Evolutionary conservation across 2,113 vertebrate species (phyloP).

Genomic region (Coryphaenoides rupestris): DNA sequence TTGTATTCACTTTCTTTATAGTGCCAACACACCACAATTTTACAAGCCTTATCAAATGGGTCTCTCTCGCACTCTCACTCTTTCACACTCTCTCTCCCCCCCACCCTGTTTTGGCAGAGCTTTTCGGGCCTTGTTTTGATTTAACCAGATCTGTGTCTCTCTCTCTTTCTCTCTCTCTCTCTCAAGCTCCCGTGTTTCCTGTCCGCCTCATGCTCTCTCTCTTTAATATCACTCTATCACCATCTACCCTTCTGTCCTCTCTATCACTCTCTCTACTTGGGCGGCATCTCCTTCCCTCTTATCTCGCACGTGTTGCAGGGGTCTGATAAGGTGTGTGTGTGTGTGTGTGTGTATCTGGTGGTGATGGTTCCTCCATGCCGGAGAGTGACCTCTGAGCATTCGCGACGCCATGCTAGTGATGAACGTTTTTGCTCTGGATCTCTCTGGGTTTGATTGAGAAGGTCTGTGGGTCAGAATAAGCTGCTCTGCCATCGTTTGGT

Average conservation of each 20-base stretch:
- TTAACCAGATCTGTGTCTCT: conserved; percentile 60
- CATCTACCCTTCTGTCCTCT: too few species aligned
- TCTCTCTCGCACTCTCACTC: too few species aligned
- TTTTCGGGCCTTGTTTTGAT: conserved; percentile 62
- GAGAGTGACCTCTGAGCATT: background rate
- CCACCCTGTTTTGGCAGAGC: conserved; percentile 11
- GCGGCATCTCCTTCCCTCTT: too few species aligned
- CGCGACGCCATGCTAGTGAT: background rate
- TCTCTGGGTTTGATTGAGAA: conserved; percentile 30
- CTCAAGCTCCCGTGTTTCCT: too few species aligned
- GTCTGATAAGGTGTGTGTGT: background rate
- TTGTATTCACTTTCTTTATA: too few species aligned
- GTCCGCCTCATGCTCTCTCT: too few species aligned
- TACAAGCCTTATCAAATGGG: too few species aligned
- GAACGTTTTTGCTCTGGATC: background rate
- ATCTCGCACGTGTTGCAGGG: too few species aligned
- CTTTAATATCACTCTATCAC: too few species aligned
- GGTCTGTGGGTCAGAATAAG: conserved; percentile 12
- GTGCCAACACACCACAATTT: too few species aligned
- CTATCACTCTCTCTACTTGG: too few species aligned
- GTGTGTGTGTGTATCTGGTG: background rate
- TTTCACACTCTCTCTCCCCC: conserved; percentile 22
- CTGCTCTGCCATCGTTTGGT: too few species aligned
- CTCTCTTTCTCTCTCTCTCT: conserved; percentile 4
- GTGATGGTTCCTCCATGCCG: background rate